Evolutionary conservation across 2,888 invertebrate species (phyloP).

Genomic region (Epinotia bilunana): DNA sequence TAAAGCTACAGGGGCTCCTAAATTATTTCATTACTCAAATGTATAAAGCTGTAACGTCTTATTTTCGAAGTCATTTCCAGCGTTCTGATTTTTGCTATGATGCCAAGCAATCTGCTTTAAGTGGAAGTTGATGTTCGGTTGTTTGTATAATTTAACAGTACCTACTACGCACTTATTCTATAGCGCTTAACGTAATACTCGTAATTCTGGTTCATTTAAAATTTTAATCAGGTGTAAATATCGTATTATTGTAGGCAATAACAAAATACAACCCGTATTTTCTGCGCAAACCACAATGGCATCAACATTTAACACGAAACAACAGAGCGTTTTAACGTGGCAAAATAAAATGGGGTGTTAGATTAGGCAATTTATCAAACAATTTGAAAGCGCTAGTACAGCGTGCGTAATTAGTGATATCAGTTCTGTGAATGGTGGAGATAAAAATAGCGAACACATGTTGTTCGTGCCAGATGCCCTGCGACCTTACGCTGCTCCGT

Average conservation of each 20-base stretch:
- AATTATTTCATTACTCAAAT: conserved; percentile 34
- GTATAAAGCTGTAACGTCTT: conserved; percentile 1
- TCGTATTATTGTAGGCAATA: conserved; percentile 20
- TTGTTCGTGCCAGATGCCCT: conserved; percentile 78
- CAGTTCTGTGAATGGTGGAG: conserved; percentile 71
- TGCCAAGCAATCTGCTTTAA: background rate
- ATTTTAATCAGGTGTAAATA: conserved; percentile 8
- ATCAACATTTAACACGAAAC: conserved; percentile 17
- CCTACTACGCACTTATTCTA: background rate
- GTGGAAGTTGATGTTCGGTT: conserved; percentile 14
- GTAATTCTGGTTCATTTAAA: conserved; percentile 16
- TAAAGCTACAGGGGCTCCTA: conserved; percentile 16
- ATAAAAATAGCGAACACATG: conserved; percentile 81
- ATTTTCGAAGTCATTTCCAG: conserved; percentile 10
- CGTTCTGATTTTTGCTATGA: conserved; percentile 13
- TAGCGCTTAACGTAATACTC: conserved; percentile 2
- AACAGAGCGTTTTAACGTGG: conserved; percentile 3
- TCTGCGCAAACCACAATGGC: conserved; percentile 25
- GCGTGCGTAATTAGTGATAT: conserved; percentile 63
- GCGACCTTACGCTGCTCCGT: conserved; percentile 73
- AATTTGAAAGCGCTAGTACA: conserved; percentile 43
- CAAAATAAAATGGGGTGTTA: conserved; percentile 21
- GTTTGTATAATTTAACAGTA: conserved; percentile 11
- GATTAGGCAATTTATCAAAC: conserved; percentile 32
- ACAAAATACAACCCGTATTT: conserved; percentile 22